Conservation (phyloP, 2,888 invertebrate species). For the Rhorus exstirpatorius region DNA sequence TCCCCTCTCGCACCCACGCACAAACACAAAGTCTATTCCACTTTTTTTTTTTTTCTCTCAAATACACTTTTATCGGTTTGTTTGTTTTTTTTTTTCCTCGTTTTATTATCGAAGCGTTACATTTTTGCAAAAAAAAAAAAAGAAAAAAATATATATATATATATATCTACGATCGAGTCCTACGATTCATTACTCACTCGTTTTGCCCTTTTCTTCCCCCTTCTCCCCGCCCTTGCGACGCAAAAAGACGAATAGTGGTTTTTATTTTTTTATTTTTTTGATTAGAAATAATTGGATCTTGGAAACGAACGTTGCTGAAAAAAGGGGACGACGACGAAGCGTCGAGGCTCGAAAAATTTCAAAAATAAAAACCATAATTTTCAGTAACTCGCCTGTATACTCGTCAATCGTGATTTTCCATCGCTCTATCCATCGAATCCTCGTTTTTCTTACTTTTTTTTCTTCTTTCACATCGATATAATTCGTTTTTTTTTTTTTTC, state of each 20-base stretch:
- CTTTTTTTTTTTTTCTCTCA: constrained; percentile 27
- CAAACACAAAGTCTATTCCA: constrained; percentile 11
- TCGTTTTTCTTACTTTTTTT: constrained; percentile 40
- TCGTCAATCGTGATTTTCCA: constrained; percentile 43
- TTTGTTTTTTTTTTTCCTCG: constrained; percentile 36
- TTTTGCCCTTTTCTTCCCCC: no score
- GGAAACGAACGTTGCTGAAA: neutral
- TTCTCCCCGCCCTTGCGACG: constrained; percentile 1
- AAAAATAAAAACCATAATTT: constrained; percentile 20
- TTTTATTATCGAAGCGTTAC: constrained; percentile 61
- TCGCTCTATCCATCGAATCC: constrained; percentile 34
- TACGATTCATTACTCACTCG: constrained; percentile 39
- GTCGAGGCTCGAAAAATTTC: no score
- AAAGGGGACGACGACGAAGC: constrained; percentile 19
- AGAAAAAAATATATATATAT: no score
- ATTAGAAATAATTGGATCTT: neutral
- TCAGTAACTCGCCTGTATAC: constrained; percentile 30
- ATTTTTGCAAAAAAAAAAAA: constrained; percentile 56
- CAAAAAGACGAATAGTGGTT: neutral
- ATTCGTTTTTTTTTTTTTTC: constrained; percentile 30
- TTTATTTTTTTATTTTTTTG: neutral
- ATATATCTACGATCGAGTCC: constrained; percentile 49
- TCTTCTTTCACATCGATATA: constrained; percentile 19
- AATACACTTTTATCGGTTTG: constrained; percentile 34
- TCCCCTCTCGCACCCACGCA: constrained; percentile 13